Base-by-base conservation (phyloP, 2,113 vertebrate species). In the Rattus rattus region DNA sequence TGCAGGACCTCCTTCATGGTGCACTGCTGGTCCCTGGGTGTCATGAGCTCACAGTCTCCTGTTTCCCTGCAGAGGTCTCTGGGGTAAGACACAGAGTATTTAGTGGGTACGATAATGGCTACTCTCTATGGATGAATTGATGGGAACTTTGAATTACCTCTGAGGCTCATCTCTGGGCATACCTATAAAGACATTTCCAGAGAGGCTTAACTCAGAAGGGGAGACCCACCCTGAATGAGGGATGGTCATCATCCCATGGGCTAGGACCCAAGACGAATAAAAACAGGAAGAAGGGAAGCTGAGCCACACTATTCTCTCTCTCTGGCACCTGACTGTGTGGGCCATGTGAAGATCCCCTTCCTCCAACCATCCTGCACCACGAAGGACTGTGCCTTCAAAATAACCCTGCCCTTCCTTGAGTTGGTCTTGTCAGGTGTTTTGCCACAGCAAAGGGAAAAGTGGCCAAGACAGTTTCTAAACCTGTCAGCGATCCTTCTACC, bases 1-100 rank as follows among this genome's bases (percentile, higher is more conserved):
- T 17, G 47, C 59, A 72, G n/a, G 85, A 77, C 30, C 59, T 96
- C 22, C 88, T 70, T 30, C 2, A 2, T 22, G 17, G 65, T 39
- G 52, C 33, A 65, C 75, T 76, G 54, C 24, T 70, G 77, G 49
- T 76, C 59, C 24, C 11, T 8, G 28, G 16, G 0, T 54, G 36
- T 75, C 92, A 77, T 22, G 2, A 67, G n/a, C 43, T 90, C 81
- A 63, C n/a, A 36, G 2, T 33, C 79, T 79, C 63, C 22, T 6
- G 11, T 30, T 61, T 2, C 86, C n/a, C 84, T 89, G 5, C 20
- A 63, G 36, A 63, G 36, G 88, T 5, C 43, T 81, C 67, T 33
- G 84, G 69, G 91, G 77, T 87, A 88, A 20, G 49, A 36, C 39
- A 87, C 70, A 16, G 94, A 56, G 69, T 54, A 61, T 92, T 56